A percentile compares a stretch with the other conserved stretches of the same genome.
These are phyloP conservation scores for Sycobia sp. DNA, from an alignment of 1,140 invertebrate genomes.

Conservation along the genomic window DNA sequence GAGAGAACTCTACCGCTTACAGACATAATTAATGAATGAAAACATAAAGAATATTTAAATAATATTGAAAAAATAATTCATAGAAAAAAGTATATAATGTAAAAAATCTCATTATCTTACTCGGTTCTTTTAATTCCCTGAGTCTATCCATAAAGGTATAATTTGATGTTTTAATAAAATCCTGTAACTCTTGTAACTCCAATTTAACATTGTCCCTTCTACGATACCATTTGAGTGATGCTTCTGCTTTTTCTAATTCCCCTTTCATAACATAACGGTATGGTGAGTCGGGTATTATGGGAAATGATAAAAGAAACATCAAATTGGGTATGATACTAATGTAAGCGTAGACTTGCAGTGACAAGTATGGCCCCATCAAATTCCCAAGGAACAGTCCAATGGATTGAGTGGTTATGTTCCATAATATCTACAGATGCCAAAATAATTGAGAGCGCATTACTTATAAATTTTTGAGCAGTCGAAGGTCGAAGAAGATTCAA, in stretches of 20 bases:
- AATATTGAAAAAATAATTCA: no score
- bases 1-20: no score
- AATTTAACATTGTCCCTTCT: slow-evolving; percentile 48
- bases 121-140: slow-evolving; percentile 38
- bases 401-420: slow-evolving; percentile 63
- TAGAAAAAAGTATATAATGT: no score
- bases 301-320: slow-evolving; percentile 58
- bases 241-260: slow-evolving; percentile 49
- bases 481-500: slow-evolving; percentile 27
- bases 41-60: no score
- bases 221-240: slow-evolving; percentile 54
- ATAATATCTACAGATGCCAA: slow-evolving; percentile 55
- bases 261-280: slow-evolving; percentile 50
- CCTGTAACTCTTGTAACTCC: slow-evolving; percentile 51
- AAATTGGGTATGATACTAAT: slow-evolving; percentile 52
- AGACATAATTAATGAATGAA: no score
- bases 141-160: slow-evolving; percentile 43
- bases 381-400: slow-evolving; percentile 55
- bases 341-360: slow-evolving; percentile 52
- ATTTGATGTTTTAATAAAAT: slow-evolving; percentile 46
- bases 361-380: slow-evolving; percentile 53
- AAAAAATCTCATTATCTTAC: no score
- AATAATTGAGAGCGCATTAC: slow-evolving; percentile 8
- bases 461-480: neutral
- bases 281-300: slow-evolving; percentile 65